Evolutionary conservation across 2,113 vertebrate genomes (phyloP).

Genomic region (Rafetus swinhoei): DNA sequence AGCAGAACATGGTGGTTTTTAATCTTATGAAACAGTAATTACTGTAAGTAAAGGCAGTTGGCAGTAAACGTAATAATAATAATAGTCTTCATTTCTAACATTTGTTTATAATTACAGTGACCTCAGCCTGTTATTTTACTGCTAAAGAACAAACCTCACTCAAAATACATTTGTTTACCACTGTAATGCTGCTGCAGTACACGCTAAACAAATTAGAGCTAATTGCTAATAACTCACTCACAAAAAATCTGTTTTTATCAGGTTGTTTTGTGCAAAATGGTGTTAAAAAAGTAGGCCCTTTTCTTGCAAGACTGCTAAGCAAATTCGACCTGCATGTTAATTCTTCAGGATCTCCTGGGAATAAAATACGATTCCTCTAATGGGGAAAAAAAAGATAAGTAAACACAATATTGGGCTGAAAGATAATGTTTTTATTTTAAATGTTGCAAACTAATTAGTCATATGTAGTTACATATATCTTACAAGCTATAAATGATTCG

Average conservation of each 20-base stretch:
- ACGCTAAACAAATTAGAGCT: slow-evolving; percentile 22
- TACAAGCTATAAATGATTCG: neutral
- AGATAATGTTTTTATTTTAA: neutral
- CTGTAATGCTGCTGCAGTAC: neutral
- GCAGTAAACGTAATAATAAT: slow-evolving; percentile 59
- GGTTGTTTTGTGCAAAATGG: slow-evolving; percentile 41
- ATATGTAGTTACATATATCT: neutral
- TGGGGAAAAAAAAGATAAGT: neutral
- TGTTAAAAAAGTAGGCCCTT: slow-evolving; percentile 29
- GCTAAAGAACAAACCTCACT: slow-evolving; percentile 61
- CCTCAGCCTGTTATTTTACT: slow-evolving; percentile 64
- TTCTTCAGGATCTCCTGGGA: neutral
- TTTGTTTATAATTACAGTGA: slow-evolving; percentile 53
- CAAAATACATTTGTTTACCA: slow-evolving; percentile 40
- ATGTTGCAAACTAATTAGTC: neutral
- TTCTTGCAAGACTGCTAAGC: slow-evolving; percentile 19
- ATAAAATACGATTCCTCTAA: neutral
- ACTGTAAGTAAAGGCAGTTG: slow-evolving; percentile 68
- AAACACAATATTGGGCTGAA: neutral
- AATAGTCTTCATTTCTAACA: slow-evolving; percentile 50
- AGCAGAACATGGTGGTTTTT: slow-evolving; percentile 38
- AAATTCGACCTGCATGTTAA: slow-evolving; percentile 24
- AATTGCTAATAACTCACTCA: slow-evolving; percentile 64
- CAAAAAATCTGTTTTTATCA: slow-evolving; percentile 36
- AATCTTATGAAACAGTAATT: slow-evolving; percentile 66